Base-by-base conservation (phyloP, 64 coral and sea anemone species). In the Montipora efflorescens region DNA sequence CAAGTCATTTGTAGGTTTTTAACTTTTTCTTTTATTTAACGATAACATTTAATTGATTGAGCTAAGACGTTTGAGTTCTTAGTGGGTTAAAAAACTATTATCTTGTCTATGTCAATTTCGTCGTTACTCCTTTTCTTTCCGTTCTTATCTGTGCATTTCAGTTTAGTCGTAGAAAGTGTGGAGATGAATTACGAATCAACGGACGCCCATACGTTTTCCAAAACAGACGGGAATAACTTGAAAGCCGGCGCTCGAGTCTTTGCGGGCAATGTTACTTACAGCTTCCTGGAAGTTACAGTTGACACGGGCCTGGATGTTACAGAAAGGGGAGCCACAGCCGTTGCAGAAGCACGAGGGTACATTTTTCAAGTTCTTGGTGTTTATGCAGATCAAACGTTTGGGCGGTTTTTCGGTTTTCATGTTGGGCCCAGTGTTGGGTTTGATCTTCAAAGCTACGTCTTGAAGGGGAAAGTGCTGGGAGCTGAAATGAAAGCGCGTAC, bases 401-500 rank as follows among this genome's bases (percentile, higher is more conserved):
- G 53, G 16, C 79, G 79, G 25, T 36, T 81, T 81, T 48, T 81
- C 2, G 79, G 79, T 23, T 51, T 18, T 13, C 18, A 81, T 58
- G 7, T 81, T 7, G 53, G n/a, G 8, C 50, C 79, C 19, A 20
- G 9, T 55, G 79, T 52, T 59, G 79, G 79, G 18, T 58, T 81
- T n/a, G 79, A 81, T 59, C 46, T 76, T 14, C 19, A 59, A 28
- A 36, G 53, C n/a, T 57, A 2, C 9, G 48, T 59, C 19, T 12
- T 59, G 59, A 48, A 81, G 11, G 79, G 79, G 2, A 16, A 81
- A 7, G 4, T 81, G 4, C 19, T 59, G n/a, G 79, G 79, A 2
- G 79, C 49, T 81, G 53, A 59, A 59, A 52, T 18, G 7, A 81
- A 81, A 19, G 79, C 79, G 8, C 79, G 79, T n/a, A 19, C 19